Base-by-base conservation (phyloP, 2,888 invertebrate genomes). In the Lucinisca nassula region DNA sequence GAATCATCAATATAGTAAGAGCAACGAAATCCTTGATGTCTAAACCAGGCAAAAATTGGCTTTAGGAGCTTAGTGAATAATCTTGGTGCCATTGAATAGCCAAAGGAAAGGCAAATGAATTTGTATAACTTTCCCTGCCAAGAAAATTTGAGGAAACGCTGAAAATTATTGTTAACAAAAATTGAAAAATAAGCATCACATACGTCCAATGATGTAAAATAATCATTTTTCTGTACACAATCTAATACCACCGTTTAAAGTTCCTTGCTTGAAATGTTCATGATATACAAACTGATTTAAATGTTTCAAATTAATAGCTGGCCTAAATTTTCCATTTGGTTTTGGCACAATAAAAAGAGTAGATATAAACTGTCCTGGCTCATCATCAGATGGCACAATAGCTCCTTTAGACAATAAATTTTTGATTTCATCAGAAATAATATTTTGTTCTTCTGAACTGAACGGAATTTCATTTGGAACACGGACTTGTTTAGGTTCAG, bases 1-100 rank as follows among this genome's bases (percentile, higher is more conserved):
- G 85, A 89, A 77, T 89, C 87, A 82, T 89, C 87, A 30, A 90
- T 85, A 30, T 85, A 88, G 61, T 86, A 85, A 58, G 49, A 75
- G 61, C 86, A 84, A 37, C 86, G 27, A n/a, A 88, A 83, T 10
- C 80, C 84, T 35, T 67, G 37, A 37, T 40, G 45, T 58, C 88
- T 79, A 30, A 86, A 86, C 38, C 37, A 61, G 12, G 80, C 75
- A 88, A 80, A 88, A n/a, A 72, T 37, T 55, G 8, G 82, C 40
- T n/a, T n/a, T n/a, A n/a, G n/a, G n/a, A n/a, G n/a, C 73, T 88
- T 86, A 17, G 88, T 90, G 72, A 84, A 88, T 21, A 87, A 51
- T 24, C 85, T 79, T 30, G 88, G 87, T 8, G 79, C 81, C 21
- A 77, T 61, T 14, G 78, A 75, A 12, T 85, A 40, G 2, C 88